Percentiles rank a stretch among this genome's conserved stretches.
Conservation (phyloP, 2,888 invertebrate species). For the Drepana falcataria region DNA sequence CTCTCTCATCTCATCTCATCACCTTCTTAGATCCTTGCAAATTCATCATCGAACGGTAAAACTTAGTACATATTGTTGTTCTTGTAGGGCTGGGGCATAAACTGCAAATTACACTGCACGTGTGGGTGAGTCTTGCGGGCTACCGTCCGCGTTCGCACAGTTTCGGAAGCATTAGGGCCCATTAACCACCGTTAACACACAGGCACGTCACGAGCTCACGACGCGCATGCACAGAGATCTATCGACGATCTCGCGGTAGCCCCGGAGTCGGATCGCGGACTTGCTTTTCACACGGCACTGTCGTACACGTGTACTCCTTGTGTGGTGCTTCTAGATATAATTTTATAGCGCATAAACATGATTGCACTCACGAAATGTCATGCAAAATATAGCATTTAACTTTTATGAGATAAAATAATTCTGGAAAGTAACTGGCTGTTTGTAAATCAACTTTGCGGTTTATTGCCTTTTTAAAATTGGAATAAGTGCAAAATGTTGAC, state of each 20-base stretch:
- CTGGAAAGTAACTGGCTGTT: neutral
- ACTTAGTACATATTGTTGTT: conserved; percentile 50
- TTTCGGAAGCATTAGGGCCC: conserved; percentile 78
- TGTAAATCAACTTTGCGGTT: too few relatives aligned
- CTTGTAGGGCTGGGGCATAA: conserved; percentile 48
- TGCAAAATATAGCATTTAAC: conserved; percentile 4
- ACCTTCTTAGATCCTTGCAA: conserved; percentile 56
- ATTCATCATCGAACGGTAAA: conserved; percentile 51
- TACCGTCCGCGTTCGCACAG: conserved; percentile 77
- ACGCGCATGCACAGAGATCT: conserved; percentile 63
- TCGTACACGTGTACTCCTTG: conserved; percentile 28
- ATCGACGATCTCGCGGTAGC: conserved; percentile 72
- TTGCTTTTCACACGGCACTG: conserved; percentile 65
- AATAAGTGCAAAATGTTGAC: too few relatives aligned
- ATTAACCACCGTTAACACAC: conserved; percentile 78
- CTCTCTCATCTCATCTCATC: too few relatives aligned
- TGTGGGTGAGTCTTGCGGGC: conserved; percentile 59
- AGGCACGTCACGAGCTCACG: conserved; percentile 72
- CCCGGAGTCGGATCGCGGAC: conserved; percentile 42
- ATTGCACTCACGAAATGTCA: conserved; percentile 1
- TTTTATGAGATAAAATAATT: neutral
- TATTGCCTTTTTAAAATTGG: too few relatives aligned
- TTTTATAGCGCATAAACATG: neutral
- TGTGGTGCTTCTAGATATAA: conserved; percentile 1
- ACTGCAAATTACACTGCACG: conserved; percentile 67